Evolutionary conservation across 2,888 invertebrate species (phyloP).

Genomic region (Melanargia galathea): DNA sequence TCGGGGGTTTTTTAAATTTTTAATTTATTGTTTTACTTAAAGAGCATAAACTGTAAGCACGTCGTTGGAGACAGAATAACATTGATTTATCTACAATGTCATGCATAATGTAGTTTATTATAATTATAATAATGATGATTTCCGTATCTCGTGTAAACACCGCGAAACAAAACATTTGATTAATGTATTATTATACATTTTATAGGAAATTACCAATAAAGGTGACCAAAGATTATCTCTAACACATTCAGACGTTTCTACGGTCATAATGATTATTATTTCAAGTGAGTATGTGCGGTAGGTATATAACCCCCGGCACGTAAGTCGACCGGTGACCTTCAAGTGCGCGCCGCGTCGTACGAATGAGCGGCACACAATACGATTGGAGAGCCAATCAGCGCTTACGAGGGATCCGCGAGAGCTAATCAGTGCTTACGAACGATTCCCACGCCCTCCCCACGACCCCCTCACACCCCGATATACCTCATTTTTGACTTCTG

Average conservation of each 20-base stretch:
- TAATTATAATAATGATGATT: slow-evolving; percentile 55
- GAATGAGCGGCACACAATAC: no score
- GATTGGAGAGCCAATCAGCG: no score
- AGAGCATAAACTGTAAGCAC: slow-evolving; percentile 4
- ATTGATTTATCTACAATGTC: slow-evolving; percentile 41
- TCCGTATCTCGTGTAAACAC: slow-evolving; percentile 62
- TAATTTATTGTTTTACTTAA: neutral
- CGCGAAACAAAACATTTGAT: slow-evolving; percentile 59
- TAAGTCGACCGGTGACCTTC: no score
- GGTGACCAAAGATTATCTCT: slow-evolving; percentile 48
- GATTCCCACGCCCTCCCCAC: no score
- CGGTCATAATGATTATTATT: neutral
- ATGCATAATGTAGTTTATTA: slow-evolving; percentile 43
- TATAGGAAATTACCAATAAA: slow-evolving; percentile 56
- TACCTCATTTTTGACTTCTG: no score
- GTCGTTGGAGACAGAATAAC: slow-evolving; percentile 25
- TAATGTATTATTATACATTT: slow-evolving; percentile 42
- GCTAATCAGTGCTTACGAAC: no score
- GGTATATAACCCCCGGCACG: no score
- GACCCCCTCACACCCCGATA: no score
- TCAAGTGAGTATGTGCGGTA: neutral
- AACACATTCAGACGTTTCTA: slow-evolving; percentile 19
- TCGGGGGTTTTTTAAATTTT: no score
- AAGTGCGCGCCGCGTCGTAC: no score
- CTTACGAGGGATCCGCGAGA: no score